These are phyloP conservation scores for Bombus turneri DNA, from an alignment of 1,140 invertebrate genomes.

Conservation along the genomic window DNA sequence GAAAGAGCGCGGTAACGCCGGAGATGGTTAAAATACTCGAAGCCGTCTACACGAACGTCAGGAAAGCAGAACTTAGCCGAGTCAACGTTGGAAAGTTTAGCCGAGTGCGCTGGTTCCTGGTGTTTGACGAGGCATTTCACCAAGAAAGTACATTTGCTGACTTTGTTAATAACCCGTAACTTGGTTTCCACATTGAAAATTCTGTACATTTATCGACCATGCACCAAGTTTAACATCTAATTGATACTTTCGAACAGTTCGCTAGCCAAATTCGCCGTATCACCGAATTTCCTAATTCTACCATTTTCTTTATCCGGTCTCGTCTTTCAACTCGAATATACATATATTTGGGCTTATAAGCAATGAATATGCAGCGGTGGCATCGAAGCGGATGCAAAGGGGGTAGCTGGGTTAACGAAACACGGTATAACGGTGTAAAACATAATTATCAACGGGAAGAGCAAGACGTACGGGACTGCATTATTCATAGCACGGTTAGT, in stretches of 20 bases:
- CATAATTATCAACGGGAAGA: slow-evolving; percentile 78
- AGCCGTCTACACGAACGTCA: slow-evolving; percentile 45
- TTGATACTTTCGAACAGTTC: slow-evolving; percentile 25
- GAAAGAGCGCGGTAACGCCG: slow-evolving; percentile 16
- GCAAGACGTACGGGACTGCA: slow-evolving; percentile 77
- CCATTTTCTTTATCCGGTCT: neutral
- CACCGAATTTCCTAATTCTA: neutral
- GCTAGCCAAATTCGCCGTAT: neutral
- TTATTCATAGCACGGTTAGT: slow-evolving; percentile 78
- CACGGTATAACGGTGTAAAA: slow-evolving; percentile 80
- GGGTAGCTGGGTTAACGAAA: slow-evolving; percentile 76
- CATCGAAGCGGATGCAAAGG: slow-evolving; percentile 67
- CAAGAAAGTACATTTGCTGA: slow-evolving; percentile 58
- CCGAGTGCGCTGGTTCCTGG: slow-evolving; percentile 36
- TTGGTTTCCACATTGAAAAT: slow-evolving; percentile 35
- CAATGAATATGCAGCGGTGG: slow-evolving; percentile 78
- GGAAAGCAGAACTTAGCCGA: slow-evolving; percentile 46
- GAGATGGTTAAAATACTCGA: slow-evolving; percentile 43
- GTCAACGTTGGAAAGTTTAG: slow-evolving; percentile 54
- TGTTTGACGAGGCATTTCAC: slow-evolving; percentile 57
- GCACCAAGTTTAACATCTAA: slow-evolving; percentile 24
- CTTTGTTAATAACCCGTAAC: slow-evolving; percentile 60
- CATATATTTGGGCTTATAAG: slow-evolving; percentile 73
- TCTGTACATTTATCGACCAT: slow-evolving; percentile 38
- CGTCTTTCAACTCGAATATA: slow-evolving; percentile 60